Evolutionary conservation across 2,113 vertebrate species (phyloP), one percentile per base, ranked within the genome.

Genomic region (Hucho hucho): DNA sequence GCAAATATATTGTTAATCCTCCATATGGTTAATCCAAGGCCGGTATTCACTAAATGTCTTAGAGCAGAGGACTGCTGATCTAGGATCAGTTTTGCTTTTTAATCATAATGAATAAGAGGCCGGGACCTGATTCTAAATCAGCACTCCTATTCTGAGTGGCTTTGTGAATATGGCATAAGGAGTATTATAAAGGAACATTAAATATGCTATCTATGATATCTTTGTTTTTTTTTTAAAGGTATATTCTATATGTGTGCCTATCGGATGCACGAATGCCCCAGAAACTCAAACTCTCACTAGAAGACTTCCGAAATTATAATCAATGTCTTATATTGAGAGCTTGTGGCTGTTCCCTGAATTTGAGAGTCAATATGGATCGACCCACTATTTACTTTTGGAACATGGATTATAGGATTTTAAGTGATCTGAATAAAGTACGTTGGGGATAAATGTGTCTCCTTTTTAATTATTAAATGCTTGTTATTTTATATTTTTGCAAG

Each of bases 221-320:
- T 59, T 26, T 78, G 20, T 69, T 64, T 56, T 20, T 47, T 74
- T 73, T 65, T 72, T 79, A 1, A 61, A 93, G 92, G 91, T 78
- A 84, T 93, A 26, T 92, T 93, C 87, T 93, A 90, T 84, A 83
- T 92, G 83, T 93, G 90, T 81, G 92, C 92, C 80, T 92, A 92
- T 58, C 81, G 92, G 79, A 92, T 91, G 92, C 89, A 92, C 20
- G 86, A 92, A 79, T 91, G 90, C 79, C 90, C 90, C 71, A 84
- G 90, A 84, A 87, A 61, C 64, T 26, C 82, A 20, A 85, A 76
- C 79, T 73, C 90, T 64, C 88, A 89, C 69, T 92, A 91, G 79
- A 80, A 77, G 72, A 82, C 32, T 14, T 18, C 1, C 13, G 24
- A 20, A 63, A 75, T 78, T 75, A 82, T 25, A 32, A 74, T 43